Conservation (phyloP, 2,113 vertebrate species). For the Caretta caretta region DNA sequence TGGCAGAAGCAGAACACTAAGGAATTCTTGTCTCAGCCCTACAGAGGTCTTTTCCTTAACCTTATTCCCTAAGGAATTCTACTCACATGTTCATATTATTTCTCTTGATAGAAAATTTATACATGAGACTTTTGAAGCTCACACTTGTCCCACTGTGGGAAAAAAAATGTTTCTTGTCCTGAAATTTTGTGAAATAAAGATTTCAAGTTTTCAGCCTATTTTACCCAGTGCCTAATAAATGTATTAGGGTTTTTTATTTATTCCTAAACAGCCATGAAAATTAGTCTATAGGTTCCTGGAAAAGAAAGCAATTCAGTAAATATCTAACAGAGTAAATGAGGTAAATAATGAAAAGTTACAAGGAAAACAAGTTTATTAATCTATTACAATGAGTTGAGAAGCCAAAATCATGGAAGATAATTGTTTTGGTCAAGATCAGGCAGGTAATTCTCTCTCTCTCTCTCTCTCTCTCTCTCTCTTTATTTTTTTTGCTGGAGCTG, state of each 20-base stretch:
- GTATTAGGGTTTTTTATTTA: not conserved
- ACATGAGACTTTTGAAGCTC: not conserved
- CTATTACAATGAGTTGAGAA: not conserved
- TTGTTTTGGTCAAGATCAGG: not conserved
- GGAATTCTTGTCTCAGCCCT: not conserved
- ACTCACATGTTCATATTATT: not conserved
- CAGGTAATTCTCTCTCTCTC: not conserved
- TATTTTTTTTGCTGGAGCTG: not conserved
- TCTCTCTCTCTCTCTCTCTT: not conserved
- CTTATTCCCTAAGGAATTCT: not conserved
- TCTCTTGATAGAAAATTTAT: not conserved
- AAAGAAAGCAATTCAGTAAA: not conserved
- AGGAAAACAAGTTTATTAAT: slow-evolving; percentile 17
- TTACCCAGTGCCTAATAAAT: not conserved
- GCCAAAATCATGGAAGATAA: not conserved
- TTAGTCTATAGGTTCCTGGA: not conserved
- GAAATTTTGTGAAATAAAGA: not conserved
- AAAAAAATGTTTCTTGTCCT: not conserved
- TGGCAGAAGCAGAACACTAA: not conserved
- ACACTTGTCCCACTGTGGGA: not conserved
- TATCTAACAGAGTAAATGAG: not conserved
- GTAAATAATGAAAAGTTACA: not conserved
- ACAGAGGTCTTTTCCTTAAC: not conserved
- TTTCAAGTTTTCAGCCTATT: not conserved
- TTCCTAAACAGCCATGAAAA: not conserved